Base-by-base conservation (phyloP, 2,888 invertebrate genomes). In the Philonicus albiceps region DNA sequence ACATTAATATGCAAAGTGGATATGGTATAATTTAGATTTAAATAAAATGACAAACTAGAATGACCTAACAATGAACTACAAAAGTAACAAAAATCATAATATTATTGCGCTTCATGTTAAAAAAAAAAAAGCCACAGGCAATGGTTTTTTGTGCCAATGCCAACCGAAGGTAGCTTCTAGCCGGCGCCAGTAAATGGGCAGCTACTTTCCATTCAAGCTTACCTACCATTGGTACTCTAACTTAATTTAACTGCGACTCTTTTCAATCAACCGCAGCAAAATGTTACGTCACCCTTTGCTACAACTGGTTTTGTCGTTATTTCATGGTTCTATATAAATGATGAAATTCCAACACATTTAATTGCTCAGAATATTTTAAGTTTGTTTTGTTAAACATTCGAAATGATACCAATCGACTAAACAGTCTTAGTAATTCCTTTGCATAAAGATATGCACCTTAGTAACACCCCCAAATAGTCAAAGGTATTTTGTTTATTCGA, bases 401-500 rank as follows among this genome's bases (percentile, higher is more conserved):
- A 13, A 16, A 74, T 74, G 30, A 74, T 74, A 74, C 19, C 8
- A 76, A 76, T 76, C 76, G 76, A 76, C 76, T 22, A 76, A 76
- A 76, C 76, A 76, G 19, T 43, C 22, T 64, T 64, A 64, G 76
- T n/a, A 40, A 76, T 22, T 40, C 19, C 76, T 76, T 76, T 76
- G 76, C 11, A 64, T 34, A 27, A 43, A 40, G n/a, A 22, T 76
- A 43, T 27, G 76, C 43, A 40, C 76, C 76, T 34, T 76, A 43
- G 76, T 76, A 76, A 76, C 76, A 34, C 76, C 76, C 76, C 43
- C 75, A n/a, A 34, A 31, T 74, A 74, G 31, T 74, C 34, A 7
- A 8, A 40, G 37, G 22, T 27, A 22, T 37, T 76, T 76, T 76
- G 76, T 76, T 76, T 76, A 76, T 76, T 76, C 76, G 76, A 76